Conservation (phyloP, 23 tunicate species). For the Styela plicata region DNA sequence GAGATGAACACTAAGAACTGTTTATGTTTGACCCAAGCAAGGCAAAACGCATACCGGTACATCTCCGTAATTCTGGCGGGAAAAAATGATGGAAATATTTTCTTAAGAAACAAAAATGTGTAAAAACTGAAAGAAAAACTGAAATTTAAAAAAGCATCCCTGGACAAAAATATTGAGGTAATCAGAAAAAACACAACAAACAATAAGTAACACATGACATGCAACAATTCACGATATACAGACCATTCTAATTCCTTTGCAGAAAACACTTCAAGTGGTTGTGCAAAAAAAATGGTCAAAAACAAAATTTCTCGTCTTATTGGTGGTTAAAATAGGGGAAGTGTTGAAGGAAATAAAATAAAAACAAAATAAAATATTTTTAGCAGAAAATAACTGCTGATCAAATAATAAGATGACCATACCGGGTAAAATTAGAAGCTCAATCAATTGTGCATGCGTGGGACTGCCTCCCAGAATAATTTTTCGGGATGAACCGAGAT, state of each 20-base stretch:
- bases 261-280: not conserved
- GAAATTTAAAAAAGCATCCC: not conserved
- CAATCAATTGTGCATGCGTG: too few relatives aligned
- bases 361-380: too few relatives aligned
- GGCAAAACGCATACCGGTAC: too few relatives aligned
- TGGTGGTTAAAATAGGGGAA: not conserved
- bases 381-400: too few relatives aligned
- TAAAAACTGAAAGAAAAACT: not conserved
- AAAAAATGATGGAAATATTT: not conserved
- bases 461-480: too few relatives aligned
- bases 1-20: not conserved
- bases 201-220: not conserved
- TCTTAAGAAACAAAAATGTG: not conserved
- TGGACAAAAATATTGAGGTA: not conserved
- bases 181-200: not conserved
- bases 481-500: not conserved
- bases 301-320: not conserved
- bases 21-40: not conserved
- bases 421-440: not conserved
- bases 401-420: not conserved
- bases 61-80: too few relatives aligned
- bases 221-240: not conserved
- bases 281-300: not conserved
- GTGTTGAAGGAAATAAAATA: not conserved
- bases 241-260: not conserved